Evolutionary conservation across 2,113 vertebrate genomes (phyloP), one percentile per base, ranked within the genome.

Genomic region (Gambusia holbrooki): DNA sequence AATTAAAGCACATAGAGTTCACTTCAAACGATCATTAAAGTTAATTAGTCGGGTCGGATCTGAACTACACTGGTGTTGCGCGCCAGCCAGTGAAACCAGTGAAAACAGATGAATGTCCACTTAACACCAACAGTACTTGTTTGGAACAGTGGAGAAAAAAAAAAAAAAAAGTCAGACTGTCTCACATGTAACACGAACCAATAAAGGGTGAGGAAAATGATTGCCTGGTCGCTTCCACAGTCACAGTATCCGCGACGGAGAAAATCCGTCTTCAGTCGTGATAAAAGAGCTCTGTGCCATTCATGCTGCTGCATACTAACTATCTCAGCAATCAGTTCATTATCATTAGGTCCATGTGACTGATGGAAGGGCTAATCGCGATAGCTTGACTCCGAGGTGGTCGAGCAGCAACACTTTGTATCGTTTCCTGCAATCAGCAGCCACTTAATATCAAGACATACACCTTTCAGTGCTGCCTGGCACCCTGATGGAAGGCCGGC

Each of bases 401-500:
- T 33, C 28, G 28, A 58, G 61, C 63, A 45, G 65, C 65, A 48
- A 30, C 81, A 67, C 6, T 65, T 64, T 67, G 69, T 88, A 80
- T 93, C 84, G 87, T 85, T 93, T 88, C 79, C 84, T 69, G 76
- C 86, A 89, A 93, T 94, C 90, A 93, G 88, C n/a, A 65, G 79
- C 82, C 84, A 90, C 91, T 93, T 85, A 74, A 83, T 87, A 71
- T 90, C 69, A 90, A 90, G 88, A 88, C 84, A 65, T 17, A 64
- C 77, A 84, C 76, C 88, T 87, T 84, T 90, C 66, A 83, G 83
- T 17, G 73, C 88, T 84, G 84, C 90, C 84, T 81, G 74, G 88
- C 76, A 90, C 88, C 87, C 82, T 79, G 76, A 84, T 74, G 70
- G 74, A 87, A 71, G 62, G 88, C 69, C 73, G 29, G 15, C 79